A percentile compares a stretch with the other conserved stretches of the same genome.
These are phyloP conservation scores for Hyles lineata DNA, from an alignment of 2,888 invertebrate species.

Conservation along the genomic window DNA sequence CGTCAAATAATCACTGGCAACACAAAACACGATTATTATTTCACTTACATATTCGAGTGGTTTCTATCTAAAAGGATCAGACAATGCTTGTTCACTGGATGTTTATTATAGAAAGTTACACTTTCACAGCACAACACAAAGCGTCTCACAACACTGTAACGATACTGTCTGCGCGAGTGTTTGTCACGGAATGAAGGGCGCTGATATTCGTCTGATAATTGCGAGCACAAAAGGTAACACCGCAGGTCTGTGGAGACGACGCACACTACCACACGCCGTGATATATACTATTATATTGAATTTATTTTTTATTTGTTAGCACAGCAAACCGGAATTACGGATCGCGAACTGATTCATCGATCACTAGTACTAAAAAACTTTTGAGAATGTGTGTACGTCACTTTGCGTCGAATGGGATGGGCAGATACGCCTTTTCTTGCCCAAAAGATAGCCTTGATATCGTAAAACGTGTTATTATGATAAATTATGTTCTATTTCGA, in stretches of 20 bases:
- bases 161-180: slow-evolving; percentile 44
- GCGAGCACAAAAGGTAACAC: slow-evolving; percentile 50
- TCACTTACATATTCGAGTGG: slow-evolving; percentile 26
- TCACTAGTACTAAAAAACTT: slow-evolving; percentile 8
- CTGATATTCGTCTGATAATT: slow-evolving; percentile 48
- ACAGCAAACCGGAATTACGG: slow-evolving; percentile 30
- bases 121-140: slow-evolving; percentile 60
- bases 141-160: slow-evolving; percentile 40
- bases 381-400: not conserved
- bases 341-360: slow-evolving; percentile 26
- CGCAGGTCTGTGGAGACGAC: slow-evolving; percentile 37
- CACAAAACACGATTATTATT: slow-evolving; percentile 9
- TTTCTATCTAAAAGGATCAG: slow-evolving; percentile 26
- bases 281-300: not conserved
- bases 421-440: not conserved
- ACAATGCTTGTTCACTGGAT: slow-evolving; percentile 35
- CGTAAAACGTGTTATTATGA: not conserved
- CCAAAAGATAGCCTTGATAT: not conserved
- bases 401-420: not conserved
- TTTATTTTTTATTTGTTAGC: slow-evolving; percentile 26
- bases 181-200: slow-evolving; percentile 54
- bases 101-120: slow-evolving; percentile 63
- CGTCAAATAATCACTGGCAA: slow-evolving; percentile 21
- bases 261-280: not conserved
- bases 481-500: not conserved